phyloP scores from a whole-genome alignment of 1,140 invertebrate species.

The Brachionus paranguensis region DNA sequence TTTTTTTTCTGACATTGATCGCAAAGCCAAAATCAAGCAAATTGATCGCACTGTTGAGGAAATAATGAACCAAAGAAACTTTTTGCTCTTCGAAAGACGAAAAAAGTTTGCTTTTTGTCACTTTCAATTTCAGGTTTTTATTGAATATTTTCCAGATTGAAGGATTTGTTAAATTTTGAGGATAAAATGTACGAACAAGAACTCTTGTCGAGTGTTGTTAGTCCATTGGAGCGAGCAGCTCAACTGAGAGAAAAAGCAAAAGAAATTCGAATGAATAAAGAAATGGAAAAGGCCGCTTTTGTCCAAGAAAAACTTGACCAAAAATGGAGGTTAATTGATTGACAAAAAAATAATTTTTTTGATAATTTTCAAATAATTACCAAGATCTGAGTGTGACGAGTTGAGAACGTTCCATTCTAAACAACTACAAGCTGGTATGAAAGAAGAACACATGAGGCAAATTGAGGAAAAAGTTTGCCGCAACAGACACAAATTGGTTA shows the following conservation, averaged over 20 bases:
- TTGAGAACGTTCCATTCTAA: constrained; percentile 30
- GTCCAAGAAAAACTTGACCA: constrained; percentile 31
- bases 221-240: constrained; percentile 24
- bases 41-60: constrained; percentile 16
- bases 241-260: constrained; percentile 33
- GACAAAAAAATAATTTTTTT: neutral
- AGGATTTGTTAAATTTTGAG: neutral
- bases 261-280: constrained; percentile 7
- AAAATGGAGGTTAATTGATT: constrained; percentile 23
- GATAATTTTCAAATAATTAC: neutral
- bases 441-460: constrained; percentile 33
- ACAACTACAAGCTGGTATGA: constrained; percentile 31
- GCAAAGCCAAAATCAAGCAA: constrained; percentile 9
- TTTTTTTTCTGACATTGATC: constrained; percentile 21
- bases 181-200: constrained; percentile 26
- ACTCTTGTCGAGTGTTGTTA: neutral
- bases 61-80: constrained; percentile 37
- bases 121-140: neutral
- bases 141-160: constrained; percentile 5
- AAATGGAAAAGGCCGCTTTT: constrained; percentile 30
- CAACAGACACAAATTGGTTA: neutral
- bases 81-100: constrained; percentile 1
- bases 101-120: constrained; percentile 10
- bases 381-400: constrained; percentile 24
- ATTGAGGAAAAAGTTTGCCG: constrained; percentile 19